phyloP scores from a whole-genome alignment of 1,140 invertebrate species.

The Condylostylus longicornis region DNA sequence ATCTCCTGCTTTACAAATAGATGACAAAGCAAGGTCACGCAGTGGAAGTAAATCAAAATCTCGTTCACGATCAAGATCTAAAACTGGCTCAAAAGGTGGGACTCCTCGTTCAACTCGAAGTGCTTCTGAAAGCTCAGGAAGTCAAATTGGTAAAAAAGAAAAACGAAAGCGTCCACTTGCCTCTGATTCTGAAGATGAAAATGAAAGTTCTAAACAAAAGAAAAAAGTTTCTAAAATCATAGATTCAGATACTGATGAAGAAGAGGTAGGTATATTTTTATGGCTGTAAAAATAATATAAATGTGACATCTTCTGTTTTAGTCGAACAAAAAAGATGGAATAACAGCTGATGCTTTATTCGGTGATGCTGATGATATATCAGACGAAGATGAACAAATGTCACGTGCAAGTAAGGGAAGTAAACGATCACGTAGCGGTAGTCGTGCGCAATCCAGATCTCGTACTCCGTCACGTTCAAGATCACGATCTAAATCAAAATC shows the following conservation, averaged over 20 bases:
- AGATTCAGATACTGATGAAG: too few species aligned
- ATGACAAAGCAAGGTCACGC: constrained; percentile 15
- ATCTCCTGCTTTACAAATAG: too few species aligned
- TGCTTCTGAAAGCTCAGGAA: too few species aligned
- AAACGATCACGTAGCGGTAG: background rate
- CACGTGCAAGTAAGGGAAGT: background rate
- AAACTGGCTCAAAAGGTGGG: constrained; percentile 31
- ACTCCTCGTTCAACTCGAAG: too few species aligned
- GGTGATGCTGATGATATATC: background rate
- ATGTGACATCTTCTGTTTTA: too few species aligned
- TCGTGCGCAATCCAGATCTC: background rate
- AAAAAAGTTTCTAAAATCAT: too few species aligned
- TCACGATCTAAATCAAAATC: constrained; percentile 21
- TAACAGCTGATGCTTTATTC: background rate
- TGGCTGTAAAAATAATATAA: too few species aligned
- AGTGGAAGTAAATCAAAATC: constrained; percentile 21
- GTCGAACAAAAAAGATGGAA: too few species aligned
- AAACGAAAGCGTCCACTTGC: too few species aligned
- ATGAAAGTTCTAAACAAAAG: too few species aligned
- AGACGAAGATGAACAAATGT: background rate
- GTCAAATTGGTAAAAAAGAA: too few species aligned
- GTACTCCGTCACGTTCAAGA: constrained; percentile 7
- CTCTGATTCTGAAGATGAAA: too few species aligned
- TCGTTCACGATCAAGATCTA: constrained; percentile 21
- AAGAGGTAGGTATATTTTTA: constrained; percentile 1